A percentile compares a stretch with the other conserved stretches of the same genome.
Evolutionary conservation across 2,113 vertebrate species (phyloP).

Genomic region (Holacanthus passer): DNA sequence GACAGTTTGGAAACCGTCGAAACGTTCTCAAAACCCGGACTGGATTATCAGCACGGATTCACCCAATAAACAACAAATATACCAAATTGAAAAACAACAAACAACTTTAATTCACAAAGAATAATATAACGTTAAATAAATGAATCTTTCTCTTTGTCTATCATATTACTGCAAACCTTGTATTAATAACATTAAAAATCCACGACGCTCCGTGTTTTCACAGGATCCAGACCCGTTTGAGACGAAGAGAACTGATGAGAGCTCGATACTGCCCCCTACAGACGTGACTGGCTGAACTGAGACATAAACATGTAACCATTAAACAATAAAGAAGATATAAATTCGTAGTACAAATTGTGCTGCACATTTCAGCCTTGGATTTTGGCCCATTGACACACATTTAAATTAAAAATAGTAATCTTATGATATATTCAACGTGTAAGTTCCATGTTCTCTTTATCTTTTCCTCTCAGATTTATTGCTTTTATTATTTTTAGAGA

Average conservation of each 20-base stretch:
- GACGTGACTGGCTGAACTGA: constrained; percentile 14
- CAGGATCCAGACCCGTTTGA: neutral
- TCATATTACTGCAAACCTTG: neutral
- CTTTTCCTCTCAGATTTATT: neutral
- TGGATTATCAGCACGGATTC: neutral
- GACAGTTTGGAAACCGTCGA: constrained; percentile 39
- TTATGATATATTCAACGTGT: neutral
- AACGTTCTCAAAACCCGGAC: constrained; percentile 46
- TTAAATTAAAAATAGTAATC: neutral
- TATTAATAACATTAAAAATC: fast-evolving
- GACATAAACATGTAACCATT: neutral
- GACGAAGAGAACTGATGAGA: neutral
- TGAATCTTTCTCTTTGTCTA: fast-evolving
- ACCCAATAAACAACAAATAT: neutral
- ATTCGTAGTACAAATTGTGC: neutral
- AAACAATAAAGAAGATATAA: neutral
- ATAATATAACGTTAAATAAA: fast-evolving
- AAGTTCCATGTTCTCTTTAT: neutral
- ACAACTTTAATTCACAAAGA: neutral
- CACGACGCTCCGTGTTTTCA: constrained; percentile 7
- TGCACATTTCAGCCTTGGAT: neutral
- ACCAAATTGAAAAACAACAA: neutral
- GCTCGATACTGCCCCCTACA: constrained; percentile 53
- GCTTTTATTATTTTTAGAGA: too few species aligned
- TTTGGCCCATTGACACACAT: neutral